Evolutionary conservation across 2,113 vertebrate species (phyloP).

Genomic region (Hippopotamus amphibius): DNA sequence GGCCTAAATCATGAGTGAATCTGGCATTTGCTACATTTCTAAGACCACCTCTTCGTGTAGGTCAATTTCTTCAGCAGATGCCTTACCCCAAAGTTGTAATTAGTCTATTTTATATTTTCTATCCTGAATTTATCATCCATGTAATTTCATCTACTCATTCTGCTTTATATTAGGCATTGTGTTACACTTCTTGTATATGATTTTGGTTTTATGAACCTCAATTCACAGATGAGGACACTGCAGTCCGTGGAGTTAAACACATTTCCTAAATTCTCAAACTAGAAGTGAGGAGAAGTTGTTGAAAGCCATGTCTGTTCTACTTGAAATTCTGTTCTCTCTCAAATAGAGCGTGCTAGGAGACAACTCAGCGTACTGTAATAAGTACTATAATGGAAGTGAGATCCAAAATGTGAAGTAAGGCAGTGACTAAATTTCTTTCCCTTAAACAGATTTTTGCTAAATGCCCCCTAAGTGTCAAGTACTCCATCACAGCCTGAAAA

Average conservation of each 20-base stretch:
- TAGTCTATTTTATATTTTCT: neutral
- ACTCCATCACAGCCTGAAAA: neutral
- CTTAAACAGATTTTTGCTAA: neutral
- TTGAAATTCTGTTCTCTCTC: slow-evolving; percentile 25
- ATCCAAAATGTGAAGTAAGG: neutral
- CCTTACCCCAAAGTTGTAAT: neutral
- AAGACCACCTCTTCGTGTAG: neutral
- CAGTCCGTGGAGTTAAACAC: neutral
- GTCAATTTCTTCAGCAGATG: neutral
- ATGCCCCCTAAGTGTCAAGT: neutral
- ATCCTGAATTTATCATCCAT: neutral
- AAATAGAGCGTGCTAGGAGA: neutral
- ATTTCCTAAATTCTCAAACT: neutral
- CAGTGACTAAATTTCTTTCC: neutral
- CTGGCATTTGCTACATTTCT: neutral
- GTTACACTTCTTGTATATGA: neutral
- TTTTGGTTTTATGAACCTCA: neutral
- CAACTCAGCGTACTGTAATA: neutral
- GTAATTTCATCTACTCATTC: neutral
- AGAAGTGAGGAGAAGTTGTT: neutral
- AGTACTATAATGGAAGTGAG: neutral
- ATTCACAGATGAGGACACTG: neutral
- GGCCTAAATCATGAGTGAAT: neutral
- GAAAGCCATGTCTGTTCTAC: neutral
- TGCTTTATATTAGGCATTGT: neutral